Conservation (phyloP, 2,797 vertebrate species). For the Sarcophilus harrisii region DNA sequence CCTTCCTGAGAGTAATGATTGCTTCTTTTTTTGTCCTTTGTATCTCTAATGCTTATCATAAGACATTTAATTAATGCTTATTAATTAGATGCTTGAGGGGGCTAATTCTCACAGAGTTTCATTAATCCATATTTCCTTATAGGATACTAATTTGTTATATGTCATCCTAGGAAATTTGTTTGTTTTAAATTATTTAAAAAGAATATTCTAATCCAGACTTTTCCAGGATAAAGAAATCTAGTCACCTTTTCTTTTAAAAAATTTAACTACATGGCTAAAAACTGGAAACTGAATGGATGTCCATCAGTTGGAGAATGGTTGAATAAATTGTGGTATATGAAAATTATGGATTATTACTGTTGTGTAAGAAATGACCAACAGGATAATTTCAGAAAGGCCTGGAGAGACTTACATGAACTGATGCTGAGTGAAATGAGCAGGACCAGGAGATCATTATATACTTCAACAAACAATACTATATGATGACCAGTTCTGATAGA, state of each 20-base stretch:
- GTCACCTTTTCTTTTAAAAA: conserved; percentile 49
- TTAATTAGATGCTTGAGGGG: conserved; percentile 25
- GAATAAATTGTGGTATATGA: too few relatives aligned
- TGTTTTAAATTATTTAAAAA: conserved; percentile 17
- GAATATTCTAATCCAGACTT: conserved; percentile 57
- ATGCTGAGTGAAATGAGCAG: too few relatives aligned
- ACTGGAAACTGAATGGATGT: too few relatives aligned
- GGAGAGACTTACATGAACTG: too few relatives aligned
- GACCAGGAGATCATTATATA: too few relatives aligned
- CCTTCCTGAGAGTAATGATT: conserved; percentile 26
- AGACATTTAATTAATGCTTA: neutral
- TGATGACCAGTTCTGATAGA: too few relatives aligned
- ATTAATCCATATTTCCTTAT: conserved; percentile 73
- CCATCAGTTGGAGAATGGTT: too few relatives aligned
- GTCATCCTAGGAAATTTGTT: neutral
- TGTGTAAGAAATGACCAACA: too few relatives aligned
- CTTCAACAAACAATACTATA: too few relatives aligned
- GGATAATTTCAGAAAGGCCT: too few relatives aligned
- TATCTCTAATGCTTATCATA: conserved; percentile 73
- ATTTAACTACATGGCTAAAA: conserved; percentile 63
- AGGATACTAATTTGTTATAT: conserved; percentile 42
- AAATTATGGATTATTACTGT: too few relatives aligned
- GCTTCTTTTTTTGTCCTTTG: conserved; percentile 73
- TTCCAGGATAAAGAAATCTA: conserved; percentile 28
- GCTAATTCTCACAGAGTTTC: conserved; percentile 73